Conservation (phyloP, 2,113 vertebrate species). For the Pituophis catenifer region DNA sequence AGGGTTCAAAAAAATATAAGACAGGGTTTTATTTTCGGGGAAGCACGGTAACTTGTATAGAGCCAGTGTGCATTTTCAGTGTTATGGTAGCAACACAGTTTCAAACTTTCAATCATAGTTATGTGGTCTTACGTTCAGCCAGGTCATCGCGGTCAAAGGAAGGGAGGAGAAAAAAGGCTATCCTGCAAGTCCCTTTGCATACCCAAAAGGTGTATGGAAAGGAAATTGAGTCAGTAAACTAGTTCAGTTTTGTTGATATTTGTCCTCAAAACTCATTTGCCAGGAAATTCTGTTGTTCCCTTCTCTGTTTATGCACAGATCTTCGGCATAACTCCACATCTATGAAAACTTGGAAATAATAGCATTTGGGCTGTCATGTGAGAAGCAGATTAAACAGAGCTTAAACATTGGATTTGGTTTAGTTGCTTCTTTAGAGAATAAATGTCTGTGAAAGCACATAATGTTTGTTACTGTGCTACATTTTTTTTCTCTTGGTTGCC, state of each 20-base stretch:
- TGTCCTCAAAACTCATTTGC: background rate
- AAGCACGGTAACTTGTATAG: background rate
- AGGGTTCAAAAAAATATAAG: too few relatives aligned
- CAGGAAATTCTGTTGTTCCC: background rate
- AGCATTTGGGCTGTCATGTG: background rate
- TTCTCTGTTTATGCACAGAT: background rate
- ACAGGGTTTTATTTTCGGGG: too few relatives aligned
- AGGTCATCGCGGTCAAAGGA: background rate
- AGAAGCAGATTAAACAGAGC: background rate
- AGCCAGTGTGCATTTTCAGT: background rate
- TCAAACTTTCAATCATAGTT: background rate
- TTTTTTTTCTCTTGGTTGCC: background rate
- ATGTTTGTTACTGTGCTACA: background rate
- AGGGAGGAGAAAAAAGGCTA: background rate
- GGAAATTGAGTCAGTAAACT: background rate
- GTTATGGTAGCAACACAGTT: background rate
- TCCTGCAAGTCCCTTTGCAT: background rate
- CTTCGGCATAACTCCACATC: background rate
- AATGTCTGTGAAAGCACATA: background rate
- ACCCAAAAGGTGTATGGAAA: background rate
- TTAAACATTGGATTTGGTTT: background rate
- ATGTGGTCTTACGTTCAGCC: background rate
- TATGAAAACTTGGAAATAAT: background rate
- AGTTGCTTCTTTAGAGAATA: background rate
- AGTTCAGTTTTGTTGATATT: background rate